Conservation (phyloP, 2,113 vertebrate species). For the Salvelinus namaycush region DNA sequence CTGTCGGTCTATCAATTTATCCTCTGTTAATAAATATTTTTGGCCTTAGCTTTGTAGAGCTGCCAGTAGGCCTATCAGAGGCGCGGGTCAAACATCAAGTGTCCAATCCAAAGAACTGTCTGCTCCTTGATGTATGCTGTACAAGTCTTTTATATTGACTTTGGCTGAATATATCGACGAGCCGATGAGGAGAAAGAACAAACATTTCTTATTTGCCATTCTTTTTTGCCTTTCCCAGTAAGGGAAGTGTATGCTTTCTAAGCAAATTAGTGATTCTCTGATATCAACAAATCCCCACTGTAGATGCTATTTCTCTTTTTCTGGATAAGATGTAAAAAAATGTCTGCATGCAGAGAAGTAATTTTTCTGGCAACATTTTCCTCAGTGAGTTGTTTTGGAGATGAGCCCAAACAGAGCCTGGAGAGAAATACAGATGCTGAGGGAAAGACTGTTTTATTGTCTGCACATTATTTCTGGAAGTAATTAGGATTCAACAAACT, state of each 20-base stretch:
- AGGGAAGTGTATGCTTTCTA: too few species aligned
- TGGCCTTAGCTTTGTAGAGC: constrained; percentile 25
- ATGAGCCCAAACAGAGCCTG: constrained; percentile 25
- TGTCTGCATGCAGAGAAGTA: background rate
- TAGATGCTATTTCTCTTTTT: constrained; percentile 3
- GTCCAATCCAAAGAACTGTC: constrained; percentile 28
- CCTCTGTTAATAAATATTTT: constrained; percentile 28
- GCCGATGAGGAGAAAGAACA: constrained; percentile 27
- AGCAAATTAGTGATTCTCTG: background rate
- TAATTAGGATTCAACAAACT: constrained; percentile 31
- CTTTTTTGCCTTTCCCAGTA: constrained; percentile 21
- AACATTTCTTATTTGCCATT: constrained; percentile 39
- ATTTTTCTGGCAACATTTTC: constrained; percentile 26
- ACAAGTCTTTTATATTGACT: constrained; percentile 36
- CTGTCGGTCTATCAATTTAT: constrained; percentile 29
- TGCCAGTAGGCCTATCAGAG: constrained; percentile 19
- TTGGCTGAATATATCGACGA: constrained; percentile 30
- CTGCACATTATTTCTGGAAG: constrained; percentile 38
- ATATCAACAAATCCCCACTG: background rate
- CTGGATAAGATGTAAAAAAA: background rate
- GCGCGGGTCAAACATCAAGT: constrained; percentile 37
- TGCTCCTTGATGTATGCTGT: constrained; percentile 29
- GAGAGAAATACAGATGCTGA: constrained; percentile 14
- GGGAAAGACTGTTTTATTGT: constrained; percentile 30
- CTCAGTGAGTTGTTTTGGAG: constrained; percentile 23